These are phyloP conservation scores for Antheraea pernyi DNA, from an alignment of 1,140 invertebrate genomes.

Conservation along the genomic window DNA sequence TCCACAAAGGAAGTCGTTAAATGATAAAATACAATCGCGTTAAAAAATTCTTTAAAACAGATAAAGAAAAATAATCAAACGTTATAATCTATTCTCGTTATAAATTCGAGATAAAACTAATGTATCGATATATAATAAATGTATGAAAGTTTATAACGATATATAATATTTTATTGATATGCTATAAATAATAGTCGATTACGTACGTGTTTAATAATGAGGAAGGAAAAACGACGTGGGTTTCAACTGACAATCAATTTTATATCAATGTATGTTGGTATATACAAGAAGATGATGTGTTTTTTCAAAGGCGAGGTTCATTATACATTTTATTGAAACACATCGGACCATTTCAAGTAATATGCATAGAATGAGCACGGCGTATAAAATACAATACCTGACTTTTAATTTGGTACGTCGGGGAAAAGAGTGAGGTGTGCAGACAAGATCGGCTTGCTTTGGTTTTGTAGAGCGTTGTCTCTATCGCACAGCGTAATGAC, in stretches of 20 bases:
- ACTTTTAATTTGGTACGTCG: too few species aligned
- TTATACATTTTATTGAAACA: too few species aligned
- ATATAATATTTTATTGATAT: neutral
- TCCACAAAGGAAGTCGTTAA: neutral
- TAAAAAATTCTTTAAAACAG: neutral
- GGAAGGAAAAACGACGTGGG: neutral
- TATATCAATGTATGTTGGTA: neutral
- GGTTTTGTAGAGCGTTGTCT: too few species aligned
- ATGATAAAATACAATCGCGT: conserved; percentile 1
- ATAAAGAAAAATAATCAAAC: conserved; percentile 1
- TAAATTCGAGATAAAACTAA: conserved; percentile 1
- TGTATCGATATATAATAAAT: neutral
- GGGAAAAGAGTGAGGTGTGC: too few species aligned
- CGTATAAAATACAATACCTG: too few species aligned
- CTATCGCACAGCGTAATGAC: too few species aligned
- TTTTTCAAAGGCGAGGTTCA: too few species aligned
- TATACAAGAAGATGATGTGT: too few species aligned
- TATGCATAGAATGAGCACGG: too few species aligned
- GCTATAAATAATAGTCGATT: neutral
- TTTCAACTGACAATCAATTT: neutral
- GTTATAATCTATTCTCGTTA: conserved; percentile 7
- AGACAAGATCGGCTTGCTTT: too few species aligned
- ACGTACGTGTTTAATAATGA: neutral
- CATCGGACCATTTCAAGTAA: too few species aligned
- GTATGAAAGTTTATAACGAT: neutral